Evolutionary conservation across 2,113 vertebrate species (phyloP).

Genomic region (Malurus elegans): DNA sequence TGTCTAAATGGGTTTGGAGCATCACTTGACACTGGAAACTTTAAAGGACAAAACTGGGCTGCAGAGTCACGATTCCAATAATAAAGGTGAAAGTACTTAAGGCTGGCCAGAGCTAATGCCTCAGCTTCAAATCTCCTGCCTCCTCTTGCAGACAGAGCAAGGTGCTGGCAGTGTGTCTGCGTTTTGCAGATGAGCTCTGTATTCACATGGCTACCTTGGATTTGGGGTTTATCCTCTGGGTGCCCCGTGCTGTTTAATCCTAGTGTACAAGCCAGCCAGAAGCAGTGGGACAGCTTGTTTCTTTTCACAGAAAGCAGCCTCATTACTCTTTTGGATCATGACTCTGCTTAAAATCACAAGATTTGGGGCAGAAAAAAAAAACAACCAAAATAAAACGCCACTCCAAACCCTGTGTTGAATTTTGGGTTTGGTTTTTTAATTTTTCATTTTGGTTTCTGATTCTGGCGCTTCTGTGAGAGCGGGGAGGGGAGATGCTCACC

Average conservation of each 20-base stretch:
- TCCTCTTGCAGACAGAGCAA: rapidly evolving
- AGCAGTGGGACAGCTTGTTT: not conserved
- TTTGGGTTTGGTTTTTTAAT: not conserved
- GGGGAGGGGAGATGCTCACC: not conserved
- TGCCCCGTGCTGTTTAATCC: not conserved
- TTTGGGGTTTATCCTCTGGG: not conserved
- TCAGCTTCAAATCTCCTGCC: not conserved
- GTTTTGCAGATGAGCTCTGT: not conserved
- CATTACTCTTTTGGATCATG: not conserved
- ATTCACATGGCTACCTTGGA: not conserved
- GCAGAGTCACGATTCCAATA: not conserved
- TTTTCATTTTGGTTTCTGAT: not conserved
- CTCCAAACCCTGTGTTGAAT: not conserved
- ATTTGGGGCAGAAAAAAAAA: not conserved
- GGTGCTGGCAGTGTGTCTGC: not conserved
- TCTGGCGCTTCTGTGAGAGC: not conserved
- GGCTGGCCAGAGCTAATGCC: not conserved
- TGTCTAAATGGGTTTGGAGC: not conserved
- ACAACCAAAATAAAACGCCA: no score
- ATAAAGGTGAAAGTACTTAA: not conserved
- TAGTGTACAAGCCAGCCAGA: not conserved
- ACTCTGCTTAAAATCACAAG: not conserved
- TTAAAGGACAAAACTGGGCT: not conserved
- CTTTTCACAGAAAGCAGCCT: not conserved
- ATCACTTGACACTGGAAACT: not conserved